Percentiles rank a stretch among this genome's conserved stretches.
Evolutionary conservation across 2,888 invertebrate genomes (phyloP).

Genomic region (Heteromurus nitidus): DNA sequence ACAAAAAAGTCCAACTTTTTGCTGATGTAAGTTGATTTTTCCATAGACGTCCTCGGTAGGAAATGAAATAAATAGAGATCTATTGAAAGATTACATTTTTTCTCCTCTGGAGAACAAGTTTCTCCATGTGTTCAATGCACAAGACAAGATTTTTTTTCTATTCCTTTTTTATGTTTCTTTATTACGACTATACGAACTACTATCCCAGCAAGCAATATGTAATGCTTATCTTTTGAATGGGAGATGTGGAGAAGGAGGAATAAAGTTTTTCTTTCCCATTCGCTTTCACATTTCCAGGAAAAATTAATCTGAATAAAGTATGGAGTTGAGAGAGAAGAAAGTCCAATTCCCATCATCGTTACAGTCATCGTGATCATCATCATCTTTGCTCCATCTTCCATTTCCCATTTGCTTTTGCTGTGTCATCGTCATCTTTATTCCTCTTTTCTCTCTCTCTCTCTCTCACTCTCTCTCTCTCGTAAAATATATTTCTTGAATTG

Average conservation of each 20-base stretch:
- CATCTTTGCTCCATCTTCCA: background rate
- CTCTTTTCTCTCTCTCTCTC: no score
- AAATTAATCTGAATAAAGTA: slow-evolving; percentile 23
- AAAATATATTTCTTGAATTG: no score
- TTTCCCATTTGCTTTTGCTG: slow-evolving; percentile 14
- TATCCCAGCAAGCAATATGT: no score
- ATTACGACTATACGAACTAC: no score
- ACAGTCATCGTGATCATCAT: slow-evolving; percentile 4
- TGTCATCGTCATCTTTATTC: slow-evolving; percentile 15
- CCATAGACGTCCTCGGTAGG: background rate
- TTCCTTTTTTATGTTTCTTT: no score
- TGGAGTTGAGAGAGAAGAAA: slow-evolving; percentile 14
- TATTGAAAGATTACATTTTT: slow-evolving; percentile 20
- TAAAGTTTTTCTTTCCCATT: background rate
- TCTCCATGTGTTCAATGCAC: no score
- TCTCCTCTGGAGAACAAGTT: slow-evolving; percentile 18
- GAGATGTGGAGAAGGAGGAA: no score
- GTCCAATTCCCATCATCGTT: slow-evolving; percentile 24
- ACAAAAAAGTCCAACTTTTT: background rate
- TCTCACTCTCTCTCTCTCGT: no score
- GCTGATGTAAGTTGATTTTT: slow-evolving; percentile 15
- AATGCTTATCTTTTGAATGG: background rate
- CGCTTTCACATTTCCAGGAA: background rate
- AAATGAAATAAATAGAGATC: background rate
- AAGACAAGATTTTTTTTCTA: no score